These are phyloP conservation scores for Pachliopta kotzebuea DNA, from an alignment of 2,888 invertebrate genomes.

Conservation along the genomic window DNA sequence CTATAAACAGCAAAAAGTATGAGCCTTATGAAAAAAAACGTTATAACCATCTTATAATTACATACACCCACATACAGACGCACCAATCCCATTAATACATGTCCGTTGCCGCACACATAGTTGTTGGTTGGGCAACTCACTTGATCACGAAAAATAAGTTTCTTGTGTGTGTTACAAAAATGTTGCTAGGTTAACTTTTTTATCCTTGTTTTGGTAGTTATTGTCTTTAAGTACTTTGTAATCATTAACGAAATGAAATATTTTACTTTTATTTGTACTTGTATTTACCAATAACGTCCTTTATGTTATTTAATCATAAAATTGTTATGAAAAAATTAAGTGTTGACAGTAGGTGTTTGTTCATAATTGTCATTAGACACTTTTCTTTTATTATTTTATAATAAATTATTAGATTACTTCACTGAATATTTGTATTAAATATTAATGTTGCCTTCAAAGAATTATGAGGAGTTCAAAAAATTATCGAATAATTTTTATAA, in stretches of 20 bases:
- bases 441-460: no score
- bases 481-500: no score
- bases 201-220: slow-evolving; percentile 27
- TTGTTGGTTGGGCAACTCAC: slow-evolving; percentile 35
- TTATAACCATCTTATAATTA: slow-evolving; percentile 70
- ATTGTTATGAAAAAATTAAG: neutral
- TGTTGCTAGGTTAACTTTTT: slow-evolving; percentile 49
- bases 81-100: slow-evolving; percentile 71
- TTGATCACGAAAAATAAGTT: slow-evolving; percentile 30
- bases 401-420: neutral
- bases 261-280: no score
- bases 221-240: neutral
- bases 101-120: slow-evolving; percentile 57
- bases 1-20: slow-evolving; percentile 45
- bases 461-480: no score
- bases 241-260: no score
- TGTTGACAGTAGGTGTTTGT: neutral
- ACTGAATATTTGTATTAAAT: no score
- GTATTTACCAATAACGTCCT: neutral
- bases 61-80: slow-evolving; percentile 66
- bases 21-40: slow-evolving; percentile 76
- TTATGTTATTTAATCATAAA: neutral
- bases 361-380: no score
- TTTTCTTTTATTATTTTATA: no score
- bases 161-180: slow-evolving; percentile 33